Base-by-base conservation (phyloP, 2,113 vertebrate species). In the Ia io region DNA sequence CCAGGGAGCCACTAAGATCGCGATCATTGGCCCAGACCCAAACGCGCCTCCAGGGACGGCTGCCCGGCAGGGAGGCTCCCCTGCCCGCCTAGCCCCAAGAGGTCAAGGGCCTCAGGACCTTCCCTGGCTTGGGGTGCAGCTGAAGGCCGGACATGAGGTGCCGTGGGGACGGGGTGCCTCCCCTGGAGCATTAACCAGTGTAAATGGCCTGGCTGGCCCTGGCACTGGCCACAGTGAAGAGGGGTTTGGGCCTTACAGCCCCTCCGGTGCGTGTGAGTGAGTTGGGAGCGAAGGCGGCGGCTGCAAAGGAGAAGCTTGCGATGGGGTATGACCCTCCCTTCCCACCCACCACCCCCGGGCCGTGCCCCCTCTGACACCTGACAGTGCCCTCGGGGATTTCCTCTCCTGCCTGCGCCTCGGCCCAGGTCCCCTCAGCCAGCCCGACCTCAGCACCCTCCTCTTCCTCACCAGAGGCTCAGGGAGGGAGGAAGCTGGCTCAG, bases 31-130 rank as follows among this genome's bases (percentile, higher is more conserved):
- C 30, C 1, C 13, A 63, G 84, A 59, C 59, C 59, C 59, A 61
- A 25, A 9, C 7, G 0, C 2, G 14, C 63, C 14, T 2, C 14
- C 79, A 49, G 30, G 44, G 44, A 47, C 2, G 32, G 14, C 42
- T 32, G 25, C 9, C 1, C 16, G 0, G 30, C 2, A 0, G 9
- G 3, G 0, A 0, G 4, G 9, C 17, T 7, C n/a, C n/a, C n/a
- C 3, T 0, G 0, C 10, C 23, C 2, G 1, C 3, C 18, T 0
- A 5, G n/a, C 4, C 42, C 51, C 20, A 13, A 1, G 10, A 23
- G 65, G 28, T 1, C 44, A 4, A 2, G 37, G 28, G 9, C 13
- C 30, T 17, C 49, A 1, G 0, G 3, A 0, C 8, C 40, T 70
- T 20, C 37, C 78, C 13, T 0, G 76, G 63, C 61, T 37, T 13